A percentile compares a stretch with the other conserved stretches of the same genome.
Evolutionary conservation across 2,888 invertebrate genomes (phyloP).

Genomic region (Cephus rjabovi): DNA sequence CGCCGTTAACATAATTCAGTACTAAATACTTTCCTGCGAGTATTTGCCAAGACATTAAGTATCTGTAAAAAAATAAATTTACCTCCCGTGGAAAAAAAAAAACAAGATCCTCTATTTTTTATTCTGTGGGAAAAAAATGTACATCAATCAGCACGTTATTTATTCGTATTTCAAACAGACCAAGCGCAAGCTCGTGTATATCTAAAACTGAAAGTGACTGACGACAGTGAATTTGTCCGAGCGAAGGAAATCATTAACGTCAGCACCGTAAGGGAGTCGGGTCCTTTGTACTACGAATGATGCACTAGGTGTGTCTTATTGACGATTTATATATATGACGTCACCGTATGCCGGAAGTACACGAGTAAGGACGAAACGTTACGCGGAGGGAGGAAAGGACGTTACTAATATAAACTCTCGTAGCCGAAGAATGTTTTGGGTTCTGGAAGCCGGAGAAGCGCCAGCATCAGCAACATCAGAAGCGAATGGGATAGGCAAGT

Average conservation of each 20-base stretch:
- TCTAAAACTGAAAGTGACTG: neutral
- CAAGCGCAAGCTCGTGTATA: too few relatives aligned
- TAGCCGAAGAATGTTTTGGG: neutral
- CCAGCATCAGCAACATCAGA: neutral
- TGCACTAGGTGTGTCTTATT: neutral
- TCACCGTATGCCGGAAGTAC: neutral
- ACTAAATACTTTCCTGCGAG: neutral
- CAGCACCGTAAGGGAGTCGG: neutral
- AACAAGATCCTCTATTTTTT: neutral
- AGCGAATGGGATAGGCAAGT: neutral
- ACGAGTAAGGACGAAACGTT: neutral
- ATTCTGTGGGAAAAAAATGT: neutral
- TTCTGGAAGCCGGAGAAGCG: neutral
- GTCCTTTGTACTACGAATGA: neutral
- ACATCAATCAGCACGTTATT: neutral
- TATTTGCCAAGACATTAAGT: neutral
- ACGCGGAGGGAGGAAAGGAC: neutral
- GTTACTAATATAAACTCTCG: neutral
- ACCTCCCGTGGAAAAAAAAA: neutral
- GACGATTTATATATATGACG: neutral
- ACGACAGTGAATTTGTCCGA: neutral
- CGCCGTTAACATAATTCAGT: neutral
- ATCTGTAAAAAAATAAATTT: neutral
- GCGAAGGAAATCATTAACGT: neutral
- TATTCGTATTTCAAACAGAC: neutral